Conservation (phyloP, 2,797 vertebrate genomes). For the Glossophaga mutica region DNA sequence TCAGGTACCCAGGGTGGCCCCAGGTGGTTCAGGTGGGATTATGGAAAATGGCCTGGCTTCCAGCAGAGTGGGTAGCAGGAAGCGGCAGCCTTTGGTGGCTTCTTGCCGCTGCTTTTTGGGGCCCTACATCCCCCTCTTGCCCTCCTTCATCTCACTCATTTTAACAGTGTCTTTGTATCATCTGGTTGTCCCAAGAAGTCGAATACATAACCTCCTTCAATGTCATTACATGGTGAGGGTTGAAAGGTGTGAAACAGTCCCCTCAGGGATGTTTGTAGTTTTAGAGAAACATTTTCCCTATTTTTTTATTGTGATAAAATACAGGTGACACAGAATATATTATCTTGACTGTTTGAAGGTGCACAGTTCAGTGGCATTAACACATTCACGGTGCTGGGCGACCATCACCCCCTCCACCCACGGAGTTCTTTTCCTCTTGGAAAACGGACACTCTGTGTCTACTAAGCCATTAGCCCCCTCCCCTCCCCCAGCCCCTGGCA, state of each 20-base stretch:
- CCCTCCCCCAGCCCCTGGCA: not conserved
- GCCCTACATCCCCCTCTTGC: not conserved
- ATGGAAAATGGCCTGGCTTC: not conserved
- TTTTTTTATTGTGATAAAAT: not conserved
- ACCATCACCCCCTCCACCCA: not conserved
- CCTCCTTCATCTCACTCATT: too few species aligned
- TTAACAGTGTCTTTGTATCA: not conserved
- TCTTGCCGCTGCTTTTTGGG: not conserved
- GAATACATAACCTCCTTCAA: not conserved
- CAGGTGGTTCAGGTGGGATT: not conserved
- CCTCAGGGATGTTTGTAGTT: not conserved
- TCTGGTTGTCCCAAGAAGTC: not conserved
- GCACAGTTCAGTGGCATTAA: not conserved
- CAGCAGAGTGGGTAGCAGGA: not conserved
- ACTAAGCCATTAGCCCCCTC: not conserved
- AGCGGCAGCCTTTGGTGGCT: not conserved
- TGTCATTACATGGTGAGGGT: not conserved
- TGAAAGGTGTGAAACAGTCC: not conserved
- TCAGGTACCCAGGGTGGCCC: not conserved
- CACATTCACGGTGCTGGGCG: not conserved
- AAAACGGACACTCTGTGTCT: not conserved
- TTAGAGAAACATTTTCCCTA: not conserved
- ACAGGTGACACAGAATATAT: not conserved
- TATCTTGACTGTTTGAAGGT: not conserved
- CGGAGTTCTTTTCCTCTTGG: not conserved